Base-by-base conservation (phyloP, 2,797 vertebrate species). In the Anomalospiza imberbis region DNA sequence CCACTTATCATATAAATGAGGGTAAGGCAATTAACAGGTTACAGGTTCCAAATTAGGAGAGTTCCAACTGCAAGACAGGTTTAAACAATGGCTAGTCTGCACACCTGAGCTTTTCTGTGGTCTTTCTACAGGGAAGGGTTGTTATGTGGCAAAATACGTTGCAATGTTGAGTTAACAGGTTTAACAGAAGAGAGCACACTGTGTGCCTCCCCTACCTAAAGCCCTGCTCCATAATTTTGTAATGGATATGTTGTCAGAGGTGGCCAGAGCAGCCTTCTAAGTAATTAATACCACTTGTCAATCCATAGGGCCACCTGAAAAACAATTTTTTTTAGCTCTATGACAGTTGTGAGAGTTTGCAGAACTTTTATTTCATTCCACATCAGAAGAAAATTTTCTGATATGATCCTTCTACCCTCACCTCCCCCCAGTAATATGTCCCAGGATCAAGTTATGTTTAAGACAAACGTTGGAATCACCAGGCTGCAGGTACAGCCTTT, bases 1-100 rank as follows among this genome's bases (percentile, higher is more conserved):
- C 95, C 95, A 96, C 96, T 97, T 96, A 97, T 96, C 95, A 96
- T 96, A 97, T 97, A 97, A 97, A 97, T 97, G 96, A 97, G 95
- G 90, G 79, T 80, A 85, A 94, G 94, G 91, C 96, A 97, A 96
- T 97, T 97, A 96, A 91, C 90, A 91, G 94, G 95, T 96, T 97
- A 81, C 94, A 95, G 93, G 94, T 94, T 96, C 84, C 76, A 84
- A 96, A 91, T 62, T 76, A 84, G 91, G 66, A 89, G 90, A 82
- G 82, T 89, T 95, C 93, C 18, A 16, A 76, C 85, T 94, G 89
- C 91, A 94, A 65, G 63, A 77, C 74, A 92, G 74, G 81, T 91
- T 90, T 82, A 72, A 93, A 88, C 78, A 72, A 74, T 53, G 53
- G 31, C 75, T 81, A 20, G 36, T 58, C 55, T 67, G 62, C 16